Conservation (phyloP, 2,797 vertebrate genomes). For the Distichodus sexfasciatus region DNA sequence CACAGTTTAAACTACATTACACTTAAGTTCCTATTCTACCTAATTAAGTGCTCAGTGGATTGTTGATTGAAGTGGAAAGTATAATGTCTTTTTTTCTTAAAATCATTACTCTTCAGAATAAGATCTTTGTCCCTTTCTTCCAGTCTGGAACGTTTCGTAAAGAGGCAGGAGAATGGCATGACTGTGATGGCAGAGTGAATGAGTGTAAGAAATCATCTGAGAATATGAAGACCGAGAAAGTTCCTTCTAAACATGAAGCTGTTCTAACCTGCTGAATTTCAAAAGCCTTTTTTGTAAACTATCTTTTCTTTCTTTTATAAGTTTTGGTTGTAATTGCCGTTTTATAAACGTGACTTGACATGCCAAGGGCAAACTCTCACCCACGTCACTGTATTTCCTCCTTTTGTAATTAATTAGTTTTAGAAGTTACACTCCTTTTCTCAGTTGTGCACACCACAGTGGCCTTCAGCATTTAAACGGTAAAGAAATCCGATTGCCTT, state of each 20-base stretch:
- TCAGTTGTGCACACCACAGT: background rate
- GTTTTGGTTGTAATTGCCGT: constrained; percentile 35
- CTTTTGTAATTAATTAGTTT: constrained; percentile 15
- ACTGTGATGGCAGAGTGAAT: background rate
- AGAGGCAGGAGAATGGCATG: constrained; percentile 1
- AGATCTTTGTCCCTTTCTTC: background rate
- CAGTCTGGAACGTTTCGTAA: constrained; percentile 54
- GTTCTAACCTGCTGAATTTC: constrained; percentile 57
- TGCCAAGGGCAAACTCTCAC: constrained; percentile 15
- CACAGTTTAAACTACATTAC: no score
- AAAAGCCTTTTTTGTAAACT: constrained; percentile 44
- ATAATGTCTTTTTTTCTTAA: background rate
- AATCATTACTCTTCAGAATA: no score
- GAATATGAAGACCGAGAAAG: background rate
- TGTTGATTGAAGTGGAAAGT: no score
- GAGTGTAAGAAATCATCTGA: constrained; percentile 11
- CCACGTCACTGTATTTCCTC: background rate
- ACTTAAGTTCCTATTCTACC: no score
- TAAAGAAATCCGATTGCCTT: background rate
- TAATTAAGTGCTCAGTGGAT: no score
- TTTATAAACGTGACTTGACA: constrained; percentile 30
- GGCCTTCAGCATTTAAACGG: background rate
- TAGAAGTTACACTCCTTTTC: constrained; percentile 21
- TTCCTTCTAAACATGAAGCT: constrained; percentile 40
- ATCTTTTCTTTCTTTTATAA: constrained; percentile 32